Evolutionary conservation across 2,797 vertebrate species (phyloP).

Genomic region (Ciconia nigra): DNA sequence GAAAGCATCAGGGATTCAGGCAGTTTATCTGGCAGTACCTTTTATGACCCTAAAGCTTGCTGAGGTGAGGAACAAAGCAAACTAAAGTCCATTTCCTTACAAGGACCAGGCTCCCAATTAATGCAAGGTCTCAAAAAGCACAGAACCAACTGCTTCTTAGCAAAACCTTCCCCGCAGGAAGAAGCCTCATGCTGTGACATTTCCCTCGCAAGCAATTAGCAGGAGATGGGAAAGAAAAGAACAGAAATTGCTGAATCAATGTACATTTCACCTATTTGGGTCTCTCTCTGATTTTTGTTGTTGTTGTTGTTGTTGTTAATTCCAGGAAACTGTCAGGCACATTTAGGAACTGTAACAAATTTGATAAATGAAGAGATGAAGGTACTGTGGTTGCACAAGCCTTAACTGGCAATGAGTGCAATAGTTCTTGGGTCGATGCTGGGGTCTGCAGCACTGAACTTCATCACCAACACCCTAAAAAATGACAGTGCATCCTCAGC

Average conservation of each 20-base stretch:
- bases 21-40: not conserved
- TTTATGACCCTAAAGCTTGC: not conserved
- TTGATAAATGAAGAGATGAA: not conserved
- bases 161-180: conserved; percentile 4
- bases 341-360: not conserved
- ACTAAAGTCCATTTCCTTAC: conserved; percentile 16
- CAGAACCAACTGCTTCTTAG: not conserved
- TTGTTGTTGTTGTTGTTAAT: not conserved
- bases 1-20: not conserved
- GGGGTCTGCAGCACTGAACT: not conserved
- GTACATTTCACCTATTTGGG: not conserved
- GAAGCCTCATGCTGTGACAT: conserved; percentile 23
- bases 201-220: conserved; percentile 48
- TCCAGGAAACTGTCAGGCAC: not conserved
- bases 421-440: not conserved
- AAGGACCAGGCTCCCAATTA: conserved; percentile 41
- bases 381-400: not conserved
- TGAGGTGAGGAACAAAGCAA: conserved; percentile 39
- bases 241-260: conserved; percentile 1
- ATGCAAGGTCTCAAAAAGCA: conserved; percentile 32
- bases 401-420: not conserved
- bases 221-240: not conserved
- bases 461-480: not conserved
- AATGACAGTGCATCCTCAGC: not conserved
- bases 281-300: not conserved